Conservation (phyloP, 2,113 vertebrate species). For the Aythya baeri region DNA sequence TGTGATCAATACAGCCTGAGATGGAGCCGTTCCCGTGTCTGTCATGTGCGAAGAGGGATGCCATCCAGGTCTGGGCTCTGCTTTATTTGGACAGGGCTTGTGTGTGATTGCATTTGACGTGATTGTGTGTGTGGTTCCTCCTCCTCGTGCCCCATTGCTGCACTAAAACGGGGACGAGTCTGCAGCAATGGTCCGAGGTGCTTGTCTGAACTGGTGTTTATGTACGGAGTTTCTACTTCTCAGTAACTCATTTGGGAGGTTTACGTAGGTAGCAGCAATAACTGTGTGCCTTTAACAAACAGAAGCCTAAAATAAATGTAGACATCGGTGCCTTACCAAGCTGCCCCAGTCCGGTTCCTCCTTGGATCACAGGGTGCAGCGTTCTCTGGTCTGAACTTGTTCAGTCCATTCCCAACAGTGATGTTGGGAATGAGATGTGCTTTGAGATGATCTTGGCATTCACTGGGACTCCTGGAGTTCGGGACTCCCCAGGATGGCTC, state of each 20-base stretch:
- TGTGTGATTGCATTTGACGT: not conserved
- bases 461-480: not conserved
- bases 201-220: not conserved
- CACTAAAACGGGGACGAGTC: not conserved
- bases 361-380: not conserved
- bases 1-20: not conserved
- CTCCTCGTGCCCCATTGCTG: not conserved
- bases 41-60: rapidly evolving
- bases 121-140: not conserved
- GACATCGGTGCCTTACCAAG: not conserved
- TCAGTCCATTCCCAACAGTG: not conserved
- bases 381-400: not conserved
- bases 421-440: not conserved
- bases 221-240: not conserved
- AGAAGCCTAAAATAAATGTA: not conserved
- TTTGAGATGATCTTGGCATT: constrained; percentile 7
- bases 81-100: not conserved
- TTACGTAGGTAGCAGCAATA: not conserved
- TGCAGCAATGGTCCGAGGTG: not conserved
- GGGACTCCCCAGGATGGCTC: not conserved
- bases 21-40: not conserved
- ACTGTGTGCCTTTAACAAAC: not conserved
- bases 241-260: not conserved
- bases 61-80: not conserved
- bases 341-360: not conserved